These are phyloP conservation scores for Philonicus albiceps DNA, from an alignment of 2,888 invertebrate genomes.

Conservation along the genomic window DNA sequence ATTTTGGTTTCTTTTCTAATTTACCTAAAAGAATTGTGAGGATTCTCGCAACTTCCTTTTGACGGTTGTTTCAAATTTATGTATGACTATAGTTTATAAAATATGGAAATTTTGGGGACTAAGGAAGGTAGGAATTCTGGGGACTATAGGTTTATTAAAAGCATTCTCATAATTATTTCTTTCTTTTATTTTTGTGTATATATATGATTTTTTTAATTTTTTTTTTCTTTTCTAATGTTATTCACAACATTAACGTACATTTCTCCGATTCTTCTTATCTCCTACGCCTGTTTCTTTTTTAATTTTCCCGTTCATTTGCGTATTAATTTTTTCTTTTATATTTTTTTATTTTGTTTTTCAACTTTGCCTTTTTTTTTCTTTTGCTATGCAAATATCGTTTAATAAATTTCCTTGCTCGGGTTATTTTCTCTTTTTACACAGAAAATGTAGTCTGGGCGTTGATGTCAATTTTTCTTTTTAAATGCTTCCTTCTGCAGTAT, in stretches of 20 bases:
- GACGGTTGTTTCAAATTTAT: background rate
- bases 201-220: constrained; percentile 18
- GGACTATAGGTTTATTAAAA: background rate
- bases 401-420: background rate
- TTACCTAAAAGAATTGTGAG: no score
- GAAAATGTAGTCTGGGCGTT: background rate
- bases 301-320: background rate
- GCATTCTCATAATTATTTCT: constrained; percentile 17
- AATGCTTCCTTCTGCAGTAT: background rate
- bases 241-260: constrained; percentile 43
- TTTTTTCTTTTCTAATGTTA: constrained; percentile 39
- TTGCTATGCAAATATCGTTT: background rate
- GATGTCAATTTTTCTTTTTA: background rate
- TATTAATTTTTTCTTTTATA: background rate
- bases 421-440: background rate
- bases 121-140: background rate
- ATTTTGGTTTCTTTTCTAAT: no score
- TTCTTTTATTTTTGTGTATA: constrained; percentile 37
- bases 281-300: background rate
- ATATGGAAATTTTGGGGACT: background rate
- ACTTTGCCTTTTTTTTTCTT: background rate
- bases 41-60: no score
- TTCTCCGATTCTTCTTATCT: constrained; percentile 16
- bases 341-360: background rate
- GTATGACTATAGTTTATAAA: background rate